Evolutionary conservation across 2,888 invertebrate genomes (phyloP).

Genomic region (Prostheceraeus crozeri): DNA sequence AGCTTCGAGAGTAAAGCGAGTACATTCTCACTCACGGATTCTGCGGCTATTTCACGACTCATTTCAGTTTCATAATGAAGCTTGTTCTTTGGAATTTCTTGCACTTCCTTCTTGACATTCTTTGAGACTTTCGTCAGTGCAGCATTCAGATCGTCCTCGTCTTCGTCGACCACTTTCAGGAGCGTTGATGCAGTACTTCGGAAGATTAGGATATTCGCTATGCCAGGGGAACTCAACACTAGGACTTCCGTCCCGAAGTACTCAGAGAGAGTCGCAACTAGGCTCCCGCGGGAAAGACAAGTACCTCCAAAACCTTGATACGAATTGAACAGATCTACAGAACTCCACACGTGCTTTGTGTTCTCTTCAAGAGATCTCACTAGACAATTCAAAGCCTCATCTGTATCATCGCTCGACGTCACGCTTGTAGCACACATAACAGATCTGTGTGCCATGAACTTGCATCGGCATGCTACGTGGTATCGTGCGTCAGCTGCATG

Average conservation of each 20-base stretch:
- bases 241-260: neutral
- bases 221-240: neutral
- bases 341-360: too few species aligned
- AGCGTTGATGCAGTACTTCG: constrained; percentile 16
- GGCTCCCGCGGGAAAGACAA: too few species aligned
- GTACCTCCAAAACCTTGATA: too few species aligned
- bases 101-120: neutral
- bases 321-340: too few species aligned
- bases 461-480: too few species aligned
- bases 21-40: neutral
- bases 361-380: too few species aligned
- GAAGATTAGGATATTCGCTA: neutral
- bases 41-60: neutral
- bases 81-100: neutral
- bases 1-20: neutral
- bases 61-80: neutral
- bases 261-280: too few species aligned
- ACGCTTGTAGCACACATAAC: too few species aligned
- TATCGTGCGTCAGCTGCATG: too few species aligned
- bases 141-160: constrained; percentile 22
- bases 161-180: constrained; percentile 33
- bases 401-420: too few species aligned
- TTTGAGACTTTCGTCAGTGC: neutral
- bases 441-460: too few species aligned
- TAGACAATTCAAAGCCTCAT: too few species aligned